Conservation (phyloP, 2,113 vertebrate species). For the Aviceda subcristata region DNA sequence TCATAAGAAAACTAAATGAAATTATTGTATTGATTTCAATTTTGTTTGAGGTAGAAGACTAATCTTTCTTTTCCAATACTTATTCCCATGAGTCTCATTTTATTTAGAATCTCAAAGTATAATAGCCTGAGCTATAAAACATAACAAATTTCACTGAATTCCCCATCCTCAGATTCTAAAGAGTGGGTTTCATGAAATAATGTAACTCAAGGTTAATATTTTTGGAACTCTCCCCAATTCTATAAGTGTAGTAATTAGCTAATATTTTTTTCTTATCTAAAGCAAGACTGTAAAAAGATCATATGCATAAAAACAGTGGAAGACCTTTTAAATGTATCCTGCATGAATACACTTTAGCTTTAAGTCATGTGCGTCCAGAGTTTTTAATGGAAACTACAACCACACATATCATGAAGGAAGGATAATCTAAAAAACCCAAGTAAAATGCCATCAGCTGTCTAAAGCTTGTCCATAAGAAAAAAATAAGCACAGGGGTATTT, state of each 20-base stretch:
- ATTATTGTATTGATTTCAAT: too few relatives aligned
- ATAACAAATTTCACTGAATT: neutral
- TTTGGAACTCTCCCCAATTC: neutral
- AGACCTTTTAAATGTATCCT: neutral
- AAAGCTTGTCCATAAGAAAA: neutral
- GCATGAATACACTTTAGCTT: neutral
- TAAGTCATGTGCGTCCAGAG: neutral
- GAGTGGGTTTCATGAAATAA: neutral
- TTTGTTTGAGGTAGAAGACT: neutral
- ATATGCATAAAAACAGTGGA: neutral
- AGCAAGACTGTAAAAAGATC: neutral
- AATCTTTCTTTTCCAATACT: neutral
- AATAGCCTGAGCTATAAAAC: neutral
- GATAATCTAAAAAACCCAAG: neutral
- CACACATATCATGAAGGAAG: neutral
- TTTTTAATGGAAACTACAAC: neutral
- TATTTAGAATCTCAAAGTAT: neutral
- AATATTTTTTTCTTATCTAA: neutral
- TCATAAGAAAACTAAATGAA: neutral
- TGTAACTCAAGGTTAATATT: neutral
- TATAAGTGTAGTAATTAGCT: neutral
- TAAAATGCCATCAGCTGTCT: neutral
- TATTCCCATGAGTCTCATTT: neutral
- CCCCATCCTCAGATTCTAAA: neutral
- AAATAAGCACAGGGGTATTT: neutral